Conservation (phyloP, 1,140 invertebrate species). For the Mesaphorura yosii region DNA sequence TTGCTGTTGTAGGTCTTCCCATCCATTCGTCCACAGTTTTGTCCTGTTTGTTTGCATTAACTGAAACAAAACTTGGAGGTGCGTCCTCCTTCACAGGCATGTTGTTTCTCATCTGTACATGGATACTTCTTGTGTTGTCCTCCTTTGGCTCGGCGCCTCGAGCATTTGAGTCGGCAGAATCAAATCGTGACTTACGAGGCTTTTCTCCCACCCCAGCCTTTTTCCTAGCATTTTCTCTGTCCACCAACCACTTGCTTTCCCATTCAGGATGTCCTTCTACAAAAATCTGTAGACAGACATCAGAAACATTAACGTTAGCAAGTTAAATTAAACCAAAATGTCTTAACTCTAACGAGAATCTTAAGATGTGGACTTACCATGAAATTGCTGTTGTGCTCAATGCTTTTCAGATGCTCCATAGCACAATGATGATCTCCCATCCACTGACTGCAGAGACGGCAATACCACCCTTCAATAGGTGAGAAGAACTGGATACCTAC, state of each 20-base stretch:
- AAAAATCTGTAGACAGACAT: slow-evolving; percentile 55
- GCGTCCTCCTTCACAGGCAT: slow-evolving; percentile 38
- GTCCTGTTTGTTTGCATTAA: slow-evolving; percentile 3
- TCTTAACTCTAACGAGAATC: neutral
- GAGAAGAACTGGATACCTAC: slow-evolving; percentile 69
- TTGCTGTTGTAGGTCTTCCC: slow-evolving; percentile 23
- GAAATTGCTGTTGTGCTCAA: slow-evolving; percentile 62
- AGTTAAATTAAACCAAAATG: neutral
- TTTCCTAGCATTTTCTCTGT: slow-evolving; percentile 55
- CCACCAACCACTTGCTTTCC: slow-evolving; percentile 70
- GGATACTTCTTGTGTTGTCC: slow-evolving; percentile 48
- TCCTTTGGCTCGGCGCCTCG: slow-evolving; percentile 16
- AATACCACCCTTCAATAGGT: slow-evolving; percentile 75
- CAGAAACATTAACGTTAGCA: neutral
- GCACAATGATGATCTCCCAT: slow-evolving; percentile 77
- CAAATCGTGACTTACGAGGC: no score
- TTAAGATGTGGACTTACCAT: slow-evolving; percentile 45
- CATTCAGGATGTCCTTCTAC: slow-evolving; percentile 68
- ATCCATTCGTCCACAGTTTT: slow-evolving; percentile 30
- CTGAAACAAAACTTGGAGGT: neutral
- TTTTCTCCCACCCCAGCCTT: neutral
- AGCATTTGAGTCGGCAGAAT: slow-evolving; percentile 14
- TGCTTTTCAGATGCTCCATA: slow-evolving; percentile 65
- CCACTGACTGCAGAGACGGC: slow-evolving; percentile 70
- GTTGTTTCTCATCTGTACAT: slow-evolving; percentile 56